Percentiles rank a stretch among this genome's conserved stretches.
Evolutionary conservation across 2,113 vertebrate species (phyloP).

Genomic region (Rhabdomys dilectus): DNA sequence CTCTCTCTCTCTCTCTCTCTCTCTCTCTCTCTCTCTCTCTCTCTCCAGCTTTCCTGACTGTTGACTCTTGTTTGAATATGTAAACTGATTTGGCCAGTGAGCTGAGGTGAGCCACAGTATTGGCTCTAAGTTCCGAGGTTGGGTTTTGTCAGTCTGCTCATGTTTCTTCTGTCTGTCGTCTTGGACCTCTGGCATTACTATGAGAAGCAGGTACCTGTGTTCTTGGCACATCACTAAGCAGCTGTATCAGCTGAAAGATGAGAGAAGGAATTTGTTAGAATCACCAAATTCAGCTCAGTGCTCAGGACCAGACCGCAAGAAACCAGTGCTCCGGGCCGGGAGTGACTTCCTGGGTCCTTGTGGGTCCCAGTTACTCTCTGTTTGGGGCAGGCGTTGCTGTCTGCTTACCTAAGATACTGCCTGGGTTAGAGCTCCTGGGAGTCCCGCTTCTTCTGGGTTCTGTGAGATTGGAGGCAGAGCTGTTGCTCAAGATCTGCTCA

Average conservation of each 20-base stretch:
- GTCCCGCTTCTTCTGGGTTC: no score
- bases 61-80: background rate
- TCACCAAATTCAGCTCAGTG: background rate
- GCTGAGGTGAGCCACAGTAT: background rate
- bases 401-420: no score
- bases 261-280: background rate
- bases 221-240: background rate
- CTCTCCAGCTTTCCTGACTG: background rate
- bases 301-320: no score
- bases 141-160: background rate
- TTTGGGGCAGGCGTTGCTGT: no score
- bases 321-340: no score
- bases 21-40: no score
- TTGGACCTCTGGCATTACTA: background rate
- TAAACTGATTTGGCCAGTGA: background rate
- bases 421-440: no score
- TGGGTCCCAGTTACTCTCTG: no score
- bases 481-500: no score
- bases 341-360: no score
- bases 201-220: background rate
- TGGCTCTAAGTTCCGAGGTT: background rate
- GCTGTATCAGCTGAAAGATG: background rate
- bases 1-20: no score
- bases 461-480: no score
- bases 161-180: background rate